phyloP scores from a whole-genome alignment of 1,140 invertebrate species.

The Bombus huntii region DNA sequence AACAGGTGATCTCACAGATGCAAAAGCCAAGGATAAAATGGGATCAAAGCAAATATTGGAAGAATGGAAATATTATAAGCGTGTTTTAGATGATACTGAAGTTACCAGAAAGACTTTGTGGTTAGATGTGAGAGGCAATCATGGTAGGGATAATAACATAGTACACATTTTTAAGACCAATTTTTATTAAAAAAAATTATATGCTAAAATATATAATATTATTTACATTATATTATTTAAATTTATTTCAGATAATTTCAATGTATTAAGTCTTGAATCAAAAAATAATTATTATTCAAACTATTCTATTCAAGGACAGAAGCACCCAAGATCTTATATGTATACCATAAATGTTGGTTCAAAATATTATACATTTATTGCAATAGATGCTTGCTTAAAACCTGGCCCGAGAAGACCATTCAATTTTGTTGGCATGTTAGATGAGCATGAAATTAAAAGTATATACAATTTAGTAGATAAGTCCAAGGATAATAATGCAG shows the following conservation, averaged over 20 bases:
- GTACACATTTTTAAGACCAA: not conserved
- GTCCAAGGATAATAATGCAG: conserved; percentile 79
- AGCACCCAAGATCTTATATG: conserved; percentile 89
- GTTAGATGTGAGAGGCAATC: conserved; percentile 97
- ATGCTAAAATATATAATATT: not conserved
- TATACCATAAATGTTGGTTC: conserved; percentile 85
- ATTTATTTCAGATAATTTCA: conserved; percentile 92
- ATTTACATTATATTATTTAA: conserved; percentile 20
- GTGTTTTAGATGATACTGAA: conserved; percentile 87
- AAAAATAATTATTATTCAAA: conserved; percentile 90
- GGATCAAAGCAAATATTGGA: conserved; percentile 91
- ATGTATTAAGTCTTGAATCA: conserved; percentile 87
- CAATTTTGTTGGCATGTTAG: conserved; percentile 94
- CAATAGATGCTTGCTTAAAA: conserved; percentile 93
- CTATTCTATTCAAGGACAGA: conserved; percentile 91
- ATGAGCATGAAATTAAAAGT: conserved; percentile 84
- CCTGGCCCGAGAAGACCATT: conserved; percentile 94
- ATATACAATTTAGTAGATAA: conserved; percentile 83
- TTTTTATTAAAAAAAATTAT: not conserved
- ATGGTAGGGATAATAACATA: conserved; percentile 86
- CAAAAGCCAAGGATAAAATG: conserved; percentile 90
- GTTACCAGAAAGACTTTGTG: conserved; percentile 89
- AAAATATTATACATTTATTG: conserved; percentile 90
- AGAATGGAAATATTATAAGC: conserved; percentile 93
- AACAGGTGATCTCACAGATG: conserved; percentile 94